phyloP scores from a whole-genome alignment of 2,888 invertebrate species.

The Leuctra nigra region DNA sequence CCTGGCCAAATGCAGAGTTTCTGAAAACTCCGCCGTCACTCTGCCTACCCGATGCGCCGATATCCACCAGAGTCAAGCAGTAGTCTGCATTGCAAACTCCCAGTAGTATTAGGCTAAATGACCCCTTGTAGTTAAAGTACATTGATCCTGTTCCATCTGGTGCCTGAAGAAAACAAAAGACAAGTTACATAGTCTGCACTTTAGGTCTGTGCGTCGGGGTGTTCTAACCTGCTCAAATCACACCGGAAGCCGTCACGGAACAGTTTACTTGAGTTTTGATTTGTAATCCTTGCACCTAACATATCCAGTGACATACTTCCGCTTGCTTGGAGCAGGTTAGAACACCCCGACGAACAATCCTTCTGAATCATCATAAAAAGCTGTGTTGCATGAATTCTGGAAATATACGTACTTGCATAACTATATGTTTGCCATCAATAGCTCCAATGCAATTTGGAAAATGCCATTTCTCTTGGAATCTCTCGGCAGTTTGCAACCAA shows the following conservation, averaged over 20 bases:
- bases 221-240: too few relatives aligned
- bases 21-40: constrained; percentile 22
- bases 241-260: too few relatives aligned
- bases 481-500: too few relatives aligned
- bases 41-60: constrained; percentile 1
- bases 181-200: too few relatives aligned
- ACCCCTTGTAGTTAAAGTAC: constrained; percentile 24
- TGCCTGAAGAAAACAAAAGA: neutral
- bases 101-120: constrained; percentile 28
- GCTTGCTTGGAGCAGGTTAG: too few relatives aligned
- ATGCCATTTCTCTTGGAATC: neutral
- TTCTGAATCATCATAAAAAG: neutral
- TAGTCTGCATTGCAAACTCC: constrained; percentile 30
- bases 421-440: neutral
- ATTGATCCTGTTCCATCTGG: neutral
- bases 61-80: constrained; percentile 24
- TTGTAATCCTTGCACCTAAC: too few relatives aligned
- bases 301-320: too few relatives aligned
- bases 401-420: neutral
- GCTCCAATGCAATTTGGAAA: neutral
- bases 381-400: too few relatives aligned
- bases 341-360: neutral
- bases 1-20: constrained; percentile 13
- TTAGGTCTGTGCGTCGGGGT: too few relatives aligned
- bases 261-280: too few relatives aligned